Percentiles rank a stretch among this genome's conserved stretches.
Evolutionary conservation across 2,888 invertebrate species (phyloP).

Genomic region (Oconnorella tubifera): DNA sequence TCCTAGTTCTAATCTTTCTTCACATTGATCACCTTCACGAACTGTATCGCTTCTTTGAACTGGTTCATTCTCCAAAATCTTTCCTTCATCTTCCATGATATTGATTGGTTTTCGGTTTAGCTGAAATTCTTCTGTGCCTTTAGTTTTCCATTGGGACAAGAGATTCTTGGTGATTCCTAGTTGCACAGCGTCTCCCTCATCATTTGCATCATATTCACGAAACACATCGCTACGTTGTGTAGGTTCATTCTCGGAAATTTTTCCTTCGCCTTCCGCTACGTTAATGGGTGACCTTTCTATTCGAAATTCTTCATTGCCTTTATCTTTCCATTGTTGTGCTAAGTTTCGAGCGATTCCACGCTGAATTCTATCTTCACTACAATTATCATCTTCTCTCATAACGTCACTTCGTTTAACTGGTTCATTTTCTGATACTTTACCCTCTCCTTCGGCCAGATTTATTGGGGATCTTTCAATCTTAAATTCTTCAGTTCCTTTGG

Average conservation of each 20-base stretch:
- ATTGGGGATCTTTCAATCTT: background rate
- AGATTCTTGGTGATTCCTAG: constrained; percentile 15
- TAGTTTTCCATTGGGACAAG: constrained; percentile 6
- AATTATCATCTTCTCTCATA: background rate
- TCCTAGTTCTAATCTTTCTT: constrained; percentile 9
- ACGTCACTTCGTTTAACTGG: background rate
- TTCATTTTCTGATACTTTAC: background rate
- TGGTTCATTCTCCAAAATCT: constrained; percentile 20
- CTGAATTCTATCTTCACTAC: background rate
- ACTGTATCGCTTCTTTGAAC: constrained; percentile 4
- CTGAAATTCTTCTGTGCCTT: background rate
- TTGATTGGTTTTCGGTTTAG: background rate
- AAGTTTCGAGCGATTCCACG: no score
- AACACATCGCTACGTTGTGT: constrained; percentile 14
- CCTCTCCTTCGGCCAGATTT: constrained; percentile 6
- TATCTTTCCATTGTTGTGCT: constrained; percentile 8
- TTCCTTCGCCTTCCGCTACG: constrained; percentile 16
- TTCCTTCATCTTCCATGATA: constrained; percentile 10
- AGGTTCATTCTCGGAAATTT: constrained; percentile 12
- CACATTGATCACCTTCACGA: background rate
- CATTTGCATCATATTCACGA: background rate
- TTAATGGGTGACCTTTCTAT: background rate
- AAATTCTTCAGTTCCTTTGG: background rate
- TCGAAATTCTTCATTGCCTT: constrained; percentile 6
- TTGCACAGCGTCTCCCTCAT: no score